A percentile compares a stretch with the other conserved stretches of the same genome.
Evolutionary conservation across 2,113 vertebrate species (phyloP).

Genomic region (Scalopus aquaticus): DNA sequence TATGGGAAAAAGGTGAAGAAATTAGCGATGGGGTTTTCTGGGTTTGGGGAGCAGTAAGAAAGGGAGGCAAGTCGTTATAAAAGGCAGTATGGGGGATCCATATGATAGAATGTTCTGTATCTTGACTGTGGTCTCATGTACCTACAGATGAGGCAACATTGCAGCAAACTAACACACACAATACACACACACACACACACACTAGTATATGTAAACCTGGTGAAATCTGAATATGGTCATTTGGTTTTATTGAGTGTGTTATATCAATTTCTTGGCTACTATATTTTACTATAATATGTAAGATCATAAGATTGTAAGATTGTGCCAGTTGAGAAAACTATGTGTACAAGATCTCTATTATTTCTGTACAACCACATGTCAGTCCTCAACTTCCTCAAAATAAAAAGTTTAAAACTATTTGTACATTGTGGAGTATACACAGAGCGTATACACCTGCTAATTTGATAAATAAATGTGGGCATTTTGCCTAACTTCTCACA

Average conservation of each 20-base stretch:
- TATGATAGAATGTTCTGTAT: fast-evolving
- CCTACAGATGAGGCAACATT: background rate
- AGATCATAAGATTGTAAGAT: background rate
- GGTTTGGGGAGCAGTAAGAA: background rate
- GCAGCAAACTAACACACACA: background rate
- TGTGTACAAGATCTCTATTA: background rate
- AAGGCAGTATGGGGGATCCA: background rate
- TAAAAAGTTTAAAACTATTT: background rate
- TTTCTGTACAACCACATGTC: background rate
- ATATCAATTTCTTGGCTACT: background rate
- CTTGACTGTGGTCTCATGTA: background rate
- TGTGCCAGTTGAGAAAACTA: background rate
- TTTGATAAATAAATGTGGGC: background rate
- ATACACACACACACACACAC: background rate
- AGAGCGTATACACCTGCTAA: background rate
- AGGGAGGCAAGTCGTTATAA: background rate
- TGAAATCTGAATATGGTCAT: background rate
- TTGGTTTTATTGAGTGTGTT: background rate
- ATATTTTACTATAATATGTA: background rate
- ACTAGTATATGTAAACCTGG: background rate
- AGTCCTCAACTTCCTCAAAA: background rate
- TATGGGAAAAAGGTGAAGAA: background rate
- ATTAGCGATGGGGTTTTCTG: background rate
- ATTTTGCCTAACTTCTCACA: background rate
- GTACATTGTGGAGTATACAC: background rate